phyloP scores from a whole-genome alignment of 2,113 vertebrate genomes.

The Spea bombifrons region DNA sequence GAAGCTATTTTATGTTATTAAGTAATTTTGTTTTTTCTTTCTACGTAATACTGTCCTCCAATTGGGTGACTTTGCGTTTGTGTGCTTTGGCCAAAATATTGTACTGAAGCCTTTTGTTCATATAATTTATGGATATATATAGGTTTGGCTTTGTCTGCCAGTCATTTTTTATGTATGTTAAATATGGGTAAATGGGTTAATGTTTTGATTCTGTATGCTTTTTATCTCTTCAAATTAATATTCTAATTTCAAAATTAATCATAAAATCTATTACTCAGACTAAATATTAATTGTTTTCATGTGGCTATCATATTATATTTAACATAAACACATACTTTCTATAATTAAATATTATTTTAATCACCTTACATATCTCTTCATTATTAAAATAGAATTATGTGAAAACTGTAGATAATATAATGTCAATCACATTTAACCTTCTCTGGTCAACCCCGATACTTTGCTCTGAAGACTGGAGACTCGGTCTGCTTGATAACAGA shows the following conservation, averaged over 20 bases:
- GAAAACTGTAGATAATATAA: conserved; percentile 64
- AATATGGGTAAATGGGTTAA: too few species aligned
- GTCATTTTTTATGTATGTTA: too few species aligned
- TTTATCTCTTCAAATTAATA: neutral
- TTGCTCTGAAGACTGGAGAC: conserved; percentile 63
- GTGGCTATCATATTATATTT: neutral
- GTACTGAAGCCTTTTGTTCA: too few species aligned
- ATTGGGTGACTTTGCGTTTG: too few species aligned
- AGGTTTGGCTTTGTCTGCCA: too few species aligned
- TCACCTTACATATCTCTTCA: conserved; percentile 69
- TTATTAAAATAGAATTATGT: conserved; percentile 71
- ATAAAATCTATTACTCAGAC: neutral
- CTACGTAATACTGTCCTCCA: too few species aligned
- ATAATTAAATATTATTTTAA: conserved; percentile 72
- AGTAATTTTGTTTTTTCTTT: too few species aligned
- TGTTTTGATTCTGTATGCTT: too few species aligned
- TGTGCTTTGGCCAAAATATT: too few species aligned
- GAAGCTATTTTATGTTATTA: too few species aligned
- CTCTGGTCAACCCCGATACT: conserved; percentile 67
- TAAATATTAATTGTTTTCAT: neutral
- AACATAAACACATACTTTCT: conserved; percentile 10
- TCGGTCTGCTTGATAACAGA: conserved; percentile 90
- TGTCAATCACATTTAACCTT: conserved; percentile 75
- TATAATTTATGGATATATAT: too few species aligned
- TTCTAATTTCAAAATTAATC: neutral